Conservation (phyloP, 1,140 invertebrate species). For the Drosophila sp. region DNA sequence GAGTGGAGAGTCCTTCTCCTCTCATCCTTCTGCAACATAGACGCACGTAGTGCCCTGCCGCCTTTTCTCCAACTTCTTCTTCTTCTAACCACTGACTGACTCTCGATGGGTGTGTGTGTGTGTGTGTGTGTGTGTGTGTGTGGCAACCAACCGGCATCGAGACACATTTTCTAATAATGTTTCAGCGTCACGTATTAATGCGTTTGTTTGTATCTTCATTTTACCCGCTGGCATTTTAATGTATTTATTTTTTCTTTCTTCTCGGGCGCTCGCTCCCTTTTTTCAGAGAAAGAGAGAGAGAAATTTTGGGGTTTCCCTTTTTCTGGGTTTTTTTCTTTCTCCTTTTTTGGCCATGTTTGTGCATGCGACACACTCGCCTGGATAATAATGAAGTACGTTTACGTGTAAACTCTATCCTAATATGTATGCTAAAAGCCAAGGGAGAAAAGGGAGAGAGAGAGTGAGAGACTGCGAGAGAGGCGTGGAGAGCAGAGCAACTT, state of each 20-base stretch:
- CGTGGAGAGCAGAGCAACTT: background rate
- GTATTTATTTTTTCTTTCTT: conserved; percentile 61
- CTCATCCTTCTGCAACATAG: conserved; percentile 48
- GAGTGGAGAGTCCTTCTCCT: background rate
- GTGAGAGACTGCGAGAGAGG: background rate
- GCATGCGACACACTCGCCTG: conserved; percentile 61
- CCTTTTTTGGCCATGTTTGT: conserved; percentile 53
- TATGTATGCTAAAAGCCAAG: conserved; percentile 60
- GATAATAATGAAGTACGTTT: conserved; percentile 65
- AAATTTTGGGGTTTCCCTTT: conserved; percentile 10
- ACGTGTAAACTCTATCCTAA: conserved; percentile 65
- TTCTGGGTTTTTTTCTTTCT: background rate
- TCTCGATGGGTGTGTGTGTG: background rate
- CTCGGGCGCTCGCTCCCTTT: background rate
- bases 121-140: conserved; percentile 18
- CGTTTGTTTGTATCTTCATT: conserved; percentile 83
- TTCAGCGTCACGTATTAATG: conserved; percentile 82
- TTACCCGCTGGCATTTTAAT: conserved; percentile 81
- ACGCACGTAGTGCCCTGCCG: conserved; percentile 53
- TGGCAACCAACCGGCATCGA: conserved; percentile 68
- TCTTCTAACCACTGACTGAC: conserved; percentile 19
- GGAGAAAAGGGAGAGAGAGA: background rate
- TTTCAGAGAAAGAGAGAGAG: background rate
- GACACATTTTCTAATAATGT: conserved; percentile 82
- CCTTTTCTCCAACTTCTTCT: background rate